Evolutionary conservation across 2,888 invertebrate species (phyloP).

Genomic region (Stictocephala bisonia): DNA sequence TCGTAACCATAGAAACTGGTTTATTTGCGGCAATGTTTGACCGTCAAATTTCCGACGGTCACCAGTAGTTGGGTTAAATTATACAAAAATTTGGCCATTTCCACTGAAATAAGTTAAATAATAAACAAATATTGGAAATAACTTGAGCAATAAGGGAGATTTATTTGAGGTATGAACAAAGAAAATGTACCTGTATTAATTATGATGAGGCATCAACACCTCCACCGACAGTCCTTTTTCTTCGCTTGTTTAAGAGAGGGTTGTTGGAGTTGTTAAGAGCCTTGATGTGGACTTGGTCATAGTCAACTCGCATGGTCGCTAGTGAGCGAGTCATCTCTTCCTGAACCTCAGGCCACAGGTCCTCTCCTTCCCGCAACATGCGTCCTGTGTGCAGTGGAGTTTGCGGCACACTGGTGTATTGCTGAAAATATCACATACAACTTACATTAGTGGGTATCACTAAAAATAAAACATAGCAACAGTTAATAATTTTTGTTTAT

Average conservation of each 20-base stretch:
- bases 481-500: no score
- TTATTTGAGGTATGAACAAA: no score
- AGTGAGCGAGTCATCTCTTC: slow-evolving; percentile 99
- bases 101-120: no score
- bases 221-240: slow-evolving; percentile 50
- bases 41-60: no score
- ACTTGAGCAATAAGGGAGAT: no score
- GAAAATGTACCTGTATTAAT: background rate
- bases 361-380: slow-evolving; percentile 89
- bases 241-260: slow-evolving; percentile 86
- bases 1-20: no score
- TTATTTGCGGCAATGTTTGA: no score
- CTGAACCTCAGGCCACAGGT: slow-evolving; percentile 97
- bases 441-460: no score
- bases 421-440: slow-evolving; percentile 66
- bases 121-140: no score
- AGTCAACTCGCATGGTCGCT: slow-evolving; percentile 98
- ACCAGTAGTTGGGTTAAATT: no score
- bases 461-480: no score
- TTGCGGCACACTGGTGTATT: slow-evolving; percentile 90
- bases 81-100: no score
- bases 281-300: slow-evolving; percentile 94
- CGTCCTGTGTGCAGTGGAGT: slow-evolving; percentile 94
- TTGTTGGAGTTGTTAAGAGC: slow-evolving; percentile 94
- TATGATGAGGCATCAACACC: slow-evolving; percentile 12